Base-by-base conservation (phyloP, 2,888 invertebrate genomes). In the Ochropacha duplaris region DNA sequence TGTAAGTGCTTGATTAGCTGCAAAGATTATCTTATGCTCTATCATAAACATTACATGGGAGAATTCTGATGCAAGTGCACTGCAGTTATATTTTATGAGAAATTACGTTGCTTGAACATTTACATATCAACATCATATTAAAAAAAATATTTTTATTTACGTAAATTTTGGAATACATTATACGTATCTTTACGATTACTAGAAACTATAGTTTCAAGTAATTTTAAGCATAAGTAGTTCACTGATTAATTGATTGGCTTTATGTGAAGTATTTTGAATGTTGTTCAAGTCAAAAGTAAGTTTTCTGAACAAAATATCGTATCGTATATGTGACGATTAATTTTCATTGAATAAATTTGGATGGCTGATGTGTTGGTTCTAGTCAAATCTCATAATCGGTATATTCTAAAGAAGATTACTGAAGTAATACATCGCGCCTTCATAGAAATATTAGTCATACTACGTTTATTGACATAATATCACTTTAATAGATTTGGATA, bases 401-500 rank as follows among this genome's bases (percentile, higher is more conserved):
- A n/a, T 44, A 9, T 44, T 44, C 8, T 44, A n/a, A 19, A 19
- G 19, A 6, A 4, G 44, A 6, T 31, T 31, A 12, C 31, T 31
- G 6, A 31, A 31, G 31, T 31, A 12, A 31, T 12, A 31, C 12
- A 31, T 44, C 14, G 16, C 22, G 50, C 31, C 52, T 52, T 11
- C 34, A 34, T 5, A 26, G 19, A 5, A 28, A 39, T 54, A 55
- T 57, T 55, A 65, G 59, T 59, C 67, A 67, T 72, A 63, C 57
- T 31, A 68, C 67, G 64, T 77, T 74, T 82, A 83, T 81, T 79
- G 81, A 81, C 74, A 78, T 81, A 75, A 82, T 81, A 81, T 83
- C 78, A 71, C 74, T 78, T 76, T 78, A 81, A 81, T 82, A 73
- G 76, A 78, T 74, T 78, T 69, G 77, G 83, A 84, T 81, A 68